Evolutionary conservation across 2,888 invertebrate genomes (phyloP).

Genomic region (Tetheella fluctuosa): DNA sequence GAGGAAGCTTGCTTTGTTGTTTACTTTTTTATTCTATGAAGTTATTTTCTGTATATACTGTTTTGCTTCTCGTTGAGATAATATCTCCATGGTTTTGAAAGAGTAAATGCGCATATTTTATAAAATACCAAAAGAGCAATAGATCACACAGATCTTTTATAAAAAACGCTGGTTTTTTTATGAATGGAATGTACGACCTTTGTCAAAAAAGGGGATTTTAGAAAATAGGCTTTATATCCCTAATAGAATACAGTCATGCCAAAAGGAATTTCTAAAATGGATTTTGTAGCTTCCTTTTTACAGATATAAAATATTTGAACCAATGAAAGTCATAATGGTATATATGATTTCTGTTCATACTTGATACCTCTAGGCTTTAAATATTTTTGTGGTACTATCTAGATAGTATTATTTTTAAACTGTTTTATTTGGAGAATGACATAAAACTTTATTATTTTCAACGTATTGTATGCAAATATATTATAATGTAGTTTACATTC

Average conservation of each 20-base stretch:
- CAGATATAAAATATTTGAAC: neutral
- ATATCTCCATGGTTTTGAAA: neutral
- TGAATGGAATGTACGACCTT: neutral
- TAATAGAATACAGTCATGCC: neutral
- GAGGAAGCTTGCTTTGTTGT: neutral
- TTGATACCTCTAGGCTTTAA: neutral
- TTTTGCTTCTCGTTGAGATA: neutral
- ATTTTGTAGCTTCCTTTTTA: neutral
- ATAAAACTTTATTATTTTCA: too few species aligned
- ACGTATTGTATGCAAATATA: too few species aligned
- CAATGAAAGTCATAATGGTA: neutral
- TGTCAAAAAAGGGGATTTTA: neutral
- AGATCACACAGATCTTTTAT: neutral
- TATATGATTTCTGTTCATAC: neutral
- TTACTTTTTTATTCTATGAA: neutral
- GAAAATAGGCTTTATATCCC: neutral
- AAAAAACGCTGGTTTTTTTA: neutral
- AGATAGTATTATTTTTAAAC: too few species aligned
- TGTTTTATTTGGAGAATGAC: too few species aligned
- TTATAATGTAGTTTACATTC: too few species aligned
- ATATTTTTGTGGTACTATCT: too few species aligned
- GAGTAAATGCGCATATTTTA: neutral
- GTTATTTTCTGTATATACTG: neutral
- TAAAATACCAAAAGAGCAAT: neutral
- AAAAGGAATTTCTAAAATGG: conserved; percentile 5